A percentile compares a stretch with the other conserved stretches of the same genome.
Conservation (phyloP, 2,113 vertebrate species). For the Cygnus buccinator region DNA sequence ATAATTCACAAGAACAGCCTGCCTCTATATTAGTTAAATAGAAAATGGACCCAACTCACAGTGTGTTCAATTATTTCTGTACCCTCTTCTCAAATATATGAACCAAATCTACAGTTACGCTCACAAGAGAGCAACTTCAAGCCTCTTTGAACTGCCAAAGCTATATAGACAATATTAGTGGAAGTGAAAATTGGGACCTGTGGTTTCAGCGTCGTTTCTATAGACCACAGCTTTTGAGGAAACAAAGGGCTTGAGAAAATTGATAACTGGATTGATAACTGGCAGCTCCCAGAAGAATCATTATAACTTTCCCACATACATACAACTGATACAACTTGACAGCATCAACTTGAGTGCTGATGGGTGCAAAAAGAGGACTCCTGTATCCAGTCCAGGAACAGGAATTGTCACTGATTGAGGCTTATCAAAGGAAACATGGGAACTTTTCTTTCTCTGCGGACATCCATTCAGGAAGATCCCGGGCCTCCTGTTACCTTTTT, state of each 20-base stretch:
- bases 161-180: neutral
- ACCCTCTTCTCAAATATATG: neutral
- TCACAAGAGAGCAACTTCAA: neutral
- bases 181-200: neutral
- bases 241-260: slow-evolving; percentile 4
- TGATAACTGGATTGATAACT: neutral
- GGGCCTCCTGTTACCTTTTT: neutral
- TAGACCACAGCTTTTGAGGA: neutral
- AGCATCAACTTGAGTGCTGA: slow-evolving; percentile 9
- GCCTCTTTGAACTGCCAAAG: neutral
- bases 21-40: neutral
- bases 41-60: neutral
- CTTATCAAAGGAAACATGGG: neutral
- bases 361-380: neutral
- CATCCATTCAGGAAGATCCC: neutral
- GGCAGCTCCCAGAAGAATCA: slow-evolving; percentile 14
- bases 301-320: slow-evolving; percentile 14
- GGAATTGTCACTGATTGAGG: neutral
- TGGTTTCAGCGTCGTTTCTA: slow-evolving; percentile 12
- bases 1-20: neutral
- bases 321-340: neutral
- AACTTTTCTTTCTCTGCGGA: neutral
- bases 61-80: neutral
- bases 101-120: neutral
- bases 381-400: neutral